Conservation (phyloP, 1,140 invertebrate species). For the Ceratina calcarata region DNA sequence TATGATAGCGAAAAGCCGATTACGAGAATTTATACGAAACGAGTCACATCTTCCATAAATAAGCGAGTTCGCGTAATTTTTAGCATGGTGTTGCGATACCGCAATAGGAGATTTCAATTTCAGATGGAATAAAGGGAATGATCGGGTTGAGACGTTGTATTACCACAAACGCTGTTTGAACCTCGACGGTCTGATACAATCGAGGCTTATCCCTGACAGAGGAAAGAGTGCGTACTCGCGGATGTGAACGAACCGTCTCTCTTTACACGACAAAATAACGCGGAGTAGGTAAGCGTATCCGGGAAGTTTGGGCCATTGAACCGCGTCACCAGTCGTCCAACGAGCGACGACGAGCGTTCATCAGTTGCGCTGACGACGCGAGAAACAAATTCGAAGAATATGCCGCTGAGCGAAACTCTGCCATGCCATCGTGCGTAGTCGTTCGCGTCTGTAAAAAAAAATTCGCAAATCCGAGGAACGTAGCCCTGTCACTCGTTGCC, state of each 20-base stretch:
- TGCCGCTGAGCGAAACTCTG: background rate
- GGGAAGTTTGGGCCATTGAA: constrained; percentile 79
- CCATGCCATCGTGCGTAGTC: constrained; percentile 41
- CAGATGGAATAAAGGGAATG: no score
- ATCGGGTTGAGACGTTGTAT: no score
- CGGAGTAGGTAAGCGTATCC: constrained; percentile 70
- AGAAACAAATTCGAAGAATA: background rate
- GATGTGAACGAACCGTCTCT: constrained; percentile 10
- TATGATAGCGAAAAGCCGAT: constrained; percentile 12
- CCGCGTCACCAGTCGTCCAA: constrained; percentile 61
- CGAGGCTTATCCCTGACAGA: background rate
- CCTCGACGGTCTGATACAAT: background rate
- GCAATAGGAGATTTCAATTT: background rate
- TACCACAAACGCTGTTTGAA: background rate
- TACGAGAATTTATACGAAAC: constrained; percentile 51
- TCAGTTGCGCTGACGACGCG: background rate
- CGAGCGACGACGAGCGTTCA: constrained; percentile 57
- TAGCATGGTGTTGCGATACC: background rate
- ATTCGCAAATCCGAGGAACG: constrained; percentile 62
- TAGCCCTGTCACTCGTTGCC: background rate
- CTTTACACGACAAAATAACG: constrained; percentile 59
- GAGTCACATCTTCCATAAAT: constrained; percentile 56
- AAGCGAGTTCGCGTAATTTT: constrained; percentile 38
- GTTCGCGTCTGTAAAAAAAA: constrained; percentile 61
- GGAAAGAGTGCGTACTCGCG: no score